These are phyloP conservation scores for Melopsittacus undulatus DNA, from an alignment of 2,797 vertebrate genomes.

Conservation along the genomic window DNA sequence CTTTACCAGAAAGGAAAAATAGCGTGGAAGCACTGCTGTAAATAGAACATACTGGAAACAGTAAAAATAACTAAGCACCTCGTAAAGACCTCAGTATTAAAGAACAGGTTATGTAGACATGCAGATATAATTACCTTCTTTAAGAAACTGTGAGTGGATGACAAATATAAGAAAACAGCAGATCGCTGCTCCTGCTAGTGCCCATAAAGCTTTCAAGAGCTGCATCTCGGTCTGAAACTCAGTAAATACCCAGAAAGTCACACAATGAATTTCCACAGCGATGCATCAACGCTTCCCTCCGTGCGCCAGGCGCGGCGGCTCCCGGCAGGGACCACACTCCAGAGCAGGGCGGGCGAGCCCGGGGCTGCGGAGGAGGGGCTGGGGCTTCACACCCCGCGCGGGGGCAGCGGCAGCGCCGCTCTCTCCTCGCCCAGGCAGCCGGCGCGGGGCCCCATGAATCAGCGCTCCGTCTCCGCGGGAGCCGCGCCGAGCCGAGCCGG, in stretches of 20 bases:
- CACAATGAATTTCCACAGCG: slow-evolving; percentile 75
- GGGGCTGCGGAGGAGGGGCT: slow-evolving; percentile 64
- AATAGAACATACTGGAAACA: slow-evolving; percentile 67
- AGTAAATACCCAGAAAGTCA: slow-evolving; percentile 80
- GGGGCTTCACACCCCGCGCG: slow-evolving; percentile 63
- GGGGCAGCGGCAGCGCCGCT: slow-evolving; percentile 68
- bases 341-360: slow-evolving; percentile 61
- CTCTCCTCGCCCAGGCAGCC: slow-evolving; percentile 61
- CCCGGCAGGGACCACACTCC: slow-evolving; percentile 65
- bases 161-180: slow-evolving; percentile 95
- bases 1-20: background rate
- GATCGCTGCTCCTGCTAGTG: slow-evolving; percentile 94
- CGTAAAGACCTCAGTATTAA: slow-evolving; percentile 49
- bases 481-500: background rate
- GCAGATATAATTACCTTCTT: slow-evolving; percentile 91
- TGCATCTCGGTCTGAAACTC: slow-evolving; percentile 91
- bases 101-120: slow-evolving; percentile 65
- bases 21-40: slow-evolving; percentile 46
- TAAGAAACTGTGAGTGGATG: slow-evolving; percentile 93
- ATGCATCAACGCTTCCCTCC: slow-evolving; percentile 71
- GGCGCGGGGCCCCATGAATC: slow-evolving; percentile 78
- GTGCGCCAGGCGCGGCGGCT: slow-evolving; percentile 70
- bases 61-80: slow-evolving; percentile 66
- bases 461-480: slow-evolving; percentile 69
- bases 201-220: slow-evolving; percentile 96